Conservation (phyloP, 2,113 vertebrate species). For the Paramormyrops kingsleyae region DNA sequence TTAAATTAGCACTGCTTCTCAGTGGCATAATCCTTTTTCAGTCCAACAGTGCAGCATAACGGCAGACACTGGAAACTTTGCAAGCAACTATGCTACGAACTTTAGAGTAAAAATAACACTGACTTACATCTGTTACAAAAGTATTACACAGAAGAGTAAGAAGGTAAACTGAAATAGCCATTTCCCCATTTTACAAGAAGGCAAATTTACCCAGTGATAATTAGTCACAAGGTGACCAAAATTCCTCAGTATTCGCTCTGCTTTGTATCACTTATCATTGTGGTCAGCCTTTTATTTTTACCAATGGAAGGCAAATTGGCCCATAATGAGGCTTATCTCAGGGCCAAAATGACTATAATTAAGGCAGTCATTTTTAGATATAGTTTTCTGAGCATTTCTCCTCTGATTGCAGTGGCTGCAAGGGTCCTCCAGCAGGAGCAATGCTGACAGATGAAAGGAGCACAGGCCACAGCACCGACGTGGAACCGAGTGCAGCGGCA, state of each 20-base stretch:
- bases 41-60: not conserved
- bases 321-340: slow-evolving; percentile 19
- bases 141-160: not conserved
- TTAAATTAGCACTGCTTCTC: no score
- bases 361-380: slow-evolving; percentile 18
- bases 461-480: not conserved
- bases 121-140: not conserved
- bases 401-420: slow-evolving; percentile 1
- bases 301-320: slow-evolving; percentile 14
- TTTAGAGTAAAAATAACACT: not conserved
- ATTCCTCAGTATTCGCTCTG: not conserved
- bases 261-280: slow-evolving; percentile 11
- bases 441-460: not conserved
- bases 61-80: not conserved
- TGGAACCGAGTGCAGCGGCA: not conserved
- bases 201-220: not conserved
- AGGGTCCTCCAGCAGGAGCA: not conserved
- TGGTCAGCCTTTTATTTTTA: slow-evolving; percentile 19
- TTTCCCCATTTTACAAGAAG: not conserved
- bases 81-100: not conserved
- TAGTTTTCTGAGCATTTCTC: not conserved
- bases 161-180: not conserved
- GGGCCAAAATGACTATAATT: slow-evolving; percentile 17
- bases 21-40: not conserved
- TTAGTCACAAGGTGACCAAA: not conserved